phyloP scores from a whole-genome alignment of 2,797 vertebrate species.

The Myiotriccus ornatus region DNA sequence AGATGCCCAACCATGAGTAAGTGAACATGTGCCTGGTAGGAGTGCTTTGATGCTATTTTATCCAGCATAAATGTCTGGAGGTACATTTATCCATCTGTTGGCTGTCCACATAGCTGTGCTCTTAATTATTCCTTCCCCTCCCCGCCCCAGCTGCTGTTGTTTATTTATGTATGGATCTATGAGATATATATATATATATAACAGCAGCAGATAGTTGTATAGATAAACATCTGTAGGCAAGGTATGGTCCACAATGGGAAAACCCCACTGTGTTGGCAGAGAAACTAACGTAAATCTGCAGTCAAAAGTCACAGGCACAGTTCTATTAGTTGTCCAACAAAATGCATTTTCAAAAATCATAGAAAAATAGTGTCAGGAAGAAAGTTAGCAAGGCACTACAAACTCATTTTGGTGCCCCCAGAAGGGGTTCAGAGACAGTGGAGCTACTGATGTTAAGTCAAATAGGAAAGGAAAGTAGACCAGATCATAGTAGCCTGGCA shows the following conservation, averaged over 20 bases:
- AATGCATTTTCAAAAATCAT: neutral
- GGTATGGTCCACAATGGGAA: neutral
- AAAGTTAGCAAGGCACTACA: neutral
- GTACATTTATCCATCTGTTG: slow-evolving; percentile 40
- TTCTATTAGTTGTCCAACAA: neutral
- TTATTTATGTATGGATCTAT: neutral
- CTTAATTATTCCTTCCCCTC: too few relatives aligned
- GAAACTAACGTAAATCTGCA: neutral
- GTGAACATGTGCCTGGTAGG: slow-evolving; percentile 46
- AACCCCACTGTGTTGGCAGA: neutral
- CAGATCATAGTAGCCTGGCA: neutral
- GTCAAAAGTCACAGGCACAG: neutral
- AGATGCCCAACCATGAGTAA: slow-evolving; percentile 10
- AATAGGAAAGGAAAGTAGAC: neutral
- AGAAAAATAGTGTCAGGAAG: neutral
- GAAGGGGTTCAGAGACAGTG: neutral
- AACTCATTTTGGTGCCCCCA: neutral
- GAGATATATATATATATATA: neutral
- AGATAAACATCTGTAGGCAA: neutral
- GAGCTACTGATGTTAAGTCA: neutral
- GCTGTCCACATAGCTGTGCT: neutral
- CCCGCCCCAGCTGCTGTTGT: too few relatives aligned
- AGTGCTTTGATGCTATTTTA: neutral
- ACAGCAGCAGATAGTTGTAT: neutral
- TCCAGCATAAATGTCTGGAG: slow-evolving; percentile 20